These are phyloP conservation scores for Peromyscus californicus DNA, from an alignment of 2,113 vertebrate species.

Conservation along the genomic window DNA sequence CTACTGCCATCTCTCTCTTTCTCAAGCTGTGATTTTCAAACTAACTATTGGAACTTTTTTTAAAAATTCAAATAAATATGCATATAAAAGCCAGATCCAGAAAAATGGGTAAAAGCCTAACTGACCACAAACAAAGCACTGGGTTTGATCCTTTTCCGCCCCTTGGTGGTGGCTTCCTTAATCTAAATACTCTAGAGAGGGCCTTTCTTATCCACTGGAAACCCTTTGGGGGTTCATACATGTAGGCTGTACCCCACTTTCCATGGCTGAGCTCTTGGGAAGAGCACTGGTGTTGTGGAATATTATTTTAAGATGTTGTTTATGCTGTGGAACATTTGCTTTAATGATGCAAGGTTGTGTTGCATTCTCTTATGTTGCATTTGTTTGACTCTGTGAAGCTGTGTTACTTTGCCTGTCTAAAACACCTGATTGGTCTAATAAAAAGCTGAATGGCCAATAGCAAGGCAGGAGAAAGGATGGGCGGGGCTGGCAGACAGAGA, in stretches of 20 bases:
- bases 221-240: not conserved
- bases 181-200: too few relatives aligned
- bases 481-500: too few relatives aligned
- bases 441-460: too few relatives aligned
- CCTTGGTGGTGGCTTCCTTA: not conserved
- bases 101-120: slow-evolving; percentile 17
- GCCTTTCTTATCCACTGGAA: not conserved
- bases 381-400: too few relatives aligned
- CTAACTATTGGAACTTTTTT: not conserved
- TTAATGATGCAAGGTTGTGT: too few relatives aligned
- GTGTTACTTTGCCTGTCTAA: too few relatives aligned
- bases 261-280: not conserved
- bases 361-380: too few relatives aligned
- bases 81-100: not conserved
- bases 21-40: slow-evolving; percentile 13
- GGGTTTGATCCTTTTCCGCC: not conserved
- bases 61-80: slow-evolving; percentile 19
- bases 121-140: not conserved
- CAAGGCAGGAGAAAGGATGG: too few relatives aligned
- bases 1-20: not conserved
- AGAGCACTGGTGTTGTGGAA: too few relatives aligned
- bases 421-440: too few relatives aligned
- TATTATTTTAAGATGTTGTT: too few relatives aligned
- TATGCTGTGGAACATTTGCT: too few relatives aligned
- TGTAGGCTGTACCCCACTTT: fast-evolving